A percentile compares a stretch with the other conserved stretches of the same genome.
These are phyloP conservation scores for Sebastes paucispinis DNA, from an alignment of 2,797 vertebrate species.

Conservation along the genomic window DNA sequence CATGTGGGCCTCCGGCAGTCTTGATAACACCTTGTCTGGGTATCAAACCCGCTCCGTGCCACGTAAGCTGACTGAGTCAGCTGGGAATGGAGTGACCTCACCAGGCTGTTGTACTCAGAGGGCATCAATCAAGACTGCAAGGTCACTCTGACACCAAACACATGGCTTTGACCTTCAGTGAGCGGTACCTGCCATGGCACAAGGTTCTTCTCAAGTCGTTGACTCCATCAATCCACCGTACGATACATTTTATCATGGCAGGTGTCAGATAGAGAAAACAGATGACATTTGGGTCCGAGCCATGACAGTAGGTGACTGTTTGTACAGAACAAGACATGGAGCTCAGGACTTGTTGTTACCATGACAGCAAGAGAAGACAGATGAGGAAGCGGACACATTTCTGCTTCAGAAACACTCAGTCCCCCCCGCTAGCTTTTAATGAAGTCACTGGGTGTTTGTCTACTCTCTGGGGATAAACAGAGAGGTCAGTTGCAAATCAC, in stretches of 20 bases:
- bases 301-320: slow-evolving; percentile 26
- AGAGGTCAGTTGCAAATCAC: slow-evolving; percentile 70
- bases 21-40: slow-evolving; percentile 62
- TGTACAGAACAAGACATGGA: slow-evolving; percentile 23
- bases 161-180: slow-evolving; percentile 47
- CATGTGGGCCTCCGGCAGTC: slow-evolving; percentile 47
- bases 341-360: slow-evolving; percentile 57
- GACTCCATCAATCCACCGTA: slow-evolving; percentile 37
- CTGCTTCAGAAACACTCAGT: slow-evolving; percentile 40
- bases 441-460: slow-evolving; percentile 66
- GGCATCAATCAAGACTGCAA: slow-evolving; percentile 62
- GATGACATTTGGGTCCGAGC: slow-evolving; percentile 35
- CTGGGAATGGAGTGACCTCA: slow-evolving; percentile 65
- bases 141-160: slow-evolving; percentile 53
- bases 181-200: slow-evolving; percentile 30
- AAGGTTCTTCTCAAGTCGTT: slow-evolving; percentile 3
- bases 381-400: slow-evolving; percentile 48
- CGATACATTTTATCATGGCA: slow-evolving; percentile 35
- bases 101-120: slow-evolving; percentile 34
- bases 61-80: slow-evolving; percentile 32
- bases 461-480: slow-evolving; percentile 44
- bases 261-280: slow-evolving; percentile 59
- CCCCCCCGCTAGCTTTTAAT: slow-evolving; percentile 66
- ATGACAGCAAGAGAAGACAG: slow-evolving; percentile 65
- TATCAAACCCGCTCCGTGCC: slow-evolving; percentile 40